These are phyloP conservation scores for Trinectes maculatus DNA, from an alignment of 2,113 vertebrate genomes.

Conservation along the genomic window DNA sequence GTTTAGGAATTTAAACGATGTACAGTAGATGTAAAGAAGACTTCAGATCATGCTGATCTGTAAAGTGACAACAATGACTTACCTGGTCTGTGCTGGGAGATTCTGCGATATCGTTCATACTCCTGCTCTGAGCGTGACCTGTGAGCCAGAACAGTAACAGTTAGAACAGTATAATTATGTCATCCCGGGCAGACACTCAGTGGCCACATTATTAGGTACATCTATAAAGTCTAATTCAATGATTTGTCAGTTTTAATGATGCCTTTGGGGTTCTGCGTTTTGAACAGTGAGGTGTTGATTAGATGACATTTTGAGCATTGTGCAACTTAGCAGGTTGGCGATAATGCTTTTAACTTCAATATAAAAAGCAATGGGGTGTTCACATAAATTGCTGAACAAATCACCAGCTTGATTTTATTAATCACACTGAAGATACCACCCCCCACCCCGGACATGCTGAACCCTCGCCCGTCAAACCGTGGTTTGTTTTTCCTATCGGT, in stretches of 20 bases:
- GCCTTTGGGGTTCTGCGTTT: background rate
- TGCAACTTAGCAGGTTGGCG: background rate
- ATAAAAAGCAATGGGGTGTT: background rate
- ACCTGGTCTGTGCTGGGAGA: constrained; percentile 94
- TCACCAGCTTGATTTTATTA: background rate
- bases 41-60: background rate
- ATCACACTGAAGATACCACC: too few relatives aligned
- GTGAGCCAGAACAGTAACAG: constrained; percentile 30
- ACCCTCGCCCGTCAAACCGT: too few relatives aligned
- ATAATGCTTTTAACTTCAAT: background rate
- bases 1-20: too few relatives aligned
- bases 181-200: background rate
- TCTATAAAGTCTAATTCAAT: background rate
- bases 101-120: constrained; percentile 96
- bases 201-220: background rate
- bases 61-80: constrained; percentile 11
- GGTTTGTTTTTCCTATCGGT: too few relatives aligned
- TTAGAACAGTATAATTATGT: background rate
- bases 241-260: too few relatives aligned
- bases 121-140: constrained; percentile 94
- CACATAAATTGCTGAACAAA: too few relatives aligned
- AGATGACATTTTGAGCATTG: background rate
- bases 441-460: too few relatives aligned
- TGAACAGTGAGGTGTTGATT: background rate
- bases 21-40: background rate